phyloP scores from a whole-genome alignment of 2,797 vertebrate genomes.

The Squalus acanthias region DNA sequence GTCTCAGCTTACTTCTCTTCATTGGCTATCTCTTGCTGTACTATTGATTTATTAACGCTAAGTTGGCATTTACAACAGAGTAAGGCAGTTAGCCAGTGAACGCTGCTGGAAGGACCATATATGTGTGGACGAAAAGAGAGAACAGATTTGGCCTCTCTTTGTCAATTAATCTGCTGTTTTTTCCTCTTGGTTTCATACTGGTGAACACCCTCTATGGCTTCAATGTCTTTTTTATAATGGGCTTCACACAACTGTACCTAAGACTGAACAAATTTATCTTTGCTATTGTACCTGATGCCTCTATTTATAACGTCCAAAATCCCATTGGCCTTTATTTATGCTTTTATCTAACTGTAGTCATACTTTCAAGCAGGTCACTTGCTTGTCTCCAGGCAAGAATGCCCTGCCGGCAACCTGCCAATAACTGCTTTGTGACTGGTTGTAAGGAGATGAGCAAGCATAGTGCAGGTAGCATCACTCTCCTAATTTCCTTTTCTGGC shows the following conservation, averaged over 20 bases:
- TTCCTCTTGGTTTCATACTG: not conserved
- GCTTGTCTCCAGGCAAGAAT: not conserved
- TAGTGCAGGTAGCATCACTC: not conserved
- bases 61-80: not conserved
- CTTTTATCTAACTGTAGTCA: not conserved
- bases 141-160: not conserved
- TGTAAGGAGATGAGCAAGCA: not conserved
- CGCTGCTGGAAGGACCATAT: not conserved
- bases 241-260: not conserved
- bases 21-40: no score
- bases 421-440: not conserved
- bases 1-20: not conserved
- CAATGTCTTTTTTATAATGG: not conserved
- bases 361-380: not conserved
- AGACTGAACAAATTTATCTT: not conserved
- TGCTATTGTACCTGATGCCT: not conserved
- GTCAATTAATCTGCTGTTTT: not conserved
- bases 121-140: not conserved
- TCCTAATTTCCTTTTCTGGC: not conserved
- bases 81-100: no score
- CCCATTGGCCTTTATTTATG: not conserved
- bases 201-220: not conserved
- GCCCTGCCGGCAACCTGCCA: not conserved
- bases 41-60: not conserved
- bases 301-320: not conserved